Conservation (phyloP, 2,113 vertebrate genomes). For the Brevimyrus niger region DNA sequence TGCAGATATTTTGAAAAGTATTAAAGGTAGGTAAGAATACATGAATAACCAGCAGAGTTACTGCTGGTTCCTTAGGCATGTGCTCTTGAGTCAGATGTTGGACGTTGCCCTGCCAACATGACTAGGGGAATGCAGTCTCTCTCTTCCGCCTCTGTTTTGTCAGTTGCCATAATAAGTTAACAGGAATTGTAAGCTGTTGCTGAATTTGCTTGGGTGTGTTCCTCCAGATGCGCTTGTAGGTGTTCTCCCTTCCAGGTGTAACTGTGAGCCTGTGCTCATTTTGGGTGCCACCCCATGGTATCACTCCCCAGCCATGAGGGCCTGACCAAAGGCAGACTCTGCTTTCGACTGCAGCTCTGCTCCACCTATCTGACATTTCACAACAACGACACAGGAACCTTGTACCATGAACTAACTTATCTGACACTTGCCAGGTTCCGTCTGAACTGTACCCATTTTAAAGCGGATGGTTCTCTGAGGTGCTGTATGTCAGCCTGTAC, state of each 20-base stretch:
- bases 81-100: not conserved
- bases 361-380: not conserved
- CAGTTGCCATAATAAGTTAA: conserved; percentile 38
- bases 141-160: not conserved
- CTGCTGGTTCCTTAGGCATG: not conserved
- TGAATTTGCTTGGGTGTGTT: conserved; percentile 8
- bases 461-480: not conserved
- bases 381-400: not conserved
- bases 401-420: not conserved
- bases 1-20: not conserved
- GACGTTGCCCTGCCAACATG: not conserved
- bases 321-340: not conserved
- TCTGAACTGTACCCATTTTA: not conserved
- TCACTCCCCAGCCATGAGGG: not conserved
- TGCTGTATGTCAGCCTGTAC: not conserved
- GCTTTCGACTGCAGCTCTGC: not conserved
- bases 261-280: conserved; percentile 24
- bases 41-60: not conserved
- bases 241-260: not conserved
- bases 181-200: conserved; percentile 46
- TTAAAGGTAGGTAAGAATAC: not conserved
- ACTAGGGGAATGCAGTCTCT: not conserved
- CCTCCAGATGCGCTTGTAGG: not conserved
- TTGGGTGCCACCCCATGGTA: conserved; percentile 23
- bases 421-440: not conserved